Percentiles rank a stretch among this genome's conserved stretches.
Evolutionary conservation across 2,113 vertebrate genomes (phyloP).

Genomic region (Cyanistes caeruleus): DNA sequence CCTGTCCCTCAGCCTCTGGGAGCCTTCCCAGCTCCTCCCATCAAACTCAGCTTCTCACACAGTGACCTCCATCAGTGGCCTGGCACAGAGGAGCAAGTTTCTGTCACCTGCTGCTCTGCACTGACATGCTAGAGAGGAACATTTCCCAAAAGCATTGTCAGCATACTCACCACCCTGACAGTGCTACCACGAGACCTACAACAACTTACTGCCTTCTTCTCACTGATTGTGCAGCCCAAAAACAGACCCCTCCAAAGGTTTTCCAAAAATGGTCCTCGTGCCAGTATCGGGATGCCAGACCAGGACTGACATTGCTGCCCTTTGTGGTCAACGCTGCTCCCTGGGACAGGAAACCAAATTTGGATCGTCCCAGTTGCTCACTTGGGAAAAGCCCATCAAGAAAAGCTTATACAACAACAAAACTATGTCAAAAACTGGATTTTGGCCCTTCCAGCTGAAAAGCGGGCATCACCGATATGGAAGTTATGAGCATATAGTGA

Average conservation of each 20-base stretch:
- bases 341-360: not conserved
- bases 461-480: constrained; percentile 41
- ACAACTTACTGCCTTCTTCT: not conserved
- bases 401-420: not conserved
- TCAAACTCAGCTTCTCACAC: not conserved
- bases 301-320: not conserved
- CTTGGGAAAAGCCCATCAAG: not conserved
- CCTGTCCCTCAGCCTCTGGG: constrained; percentile 56
- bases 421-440: not conserved
- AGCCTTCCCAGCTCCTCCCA: constrained; percentile 59
- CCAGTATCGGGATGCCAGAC: not conserved
- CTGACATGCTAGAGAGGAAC: not conserved
- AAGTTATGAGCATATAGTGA: constrained; percentile 62
- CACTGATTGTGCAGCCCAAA: not conserved
- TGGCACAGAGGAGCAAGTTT: not conserved
- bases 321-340: not conserved
- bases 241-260: not conserved
- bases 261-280: not conserved
- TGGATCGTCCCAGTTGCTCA: not conserved
- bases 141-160: not conserved
- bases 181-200: not conserved
- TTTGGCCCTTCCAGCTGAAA: constrained; percentile 2
- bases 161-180: fast-evolving
- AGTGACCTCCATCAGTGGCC: not conserved
- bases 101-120: not conserved